A percentile compares a stretch with the other conserved stretches of the same genome.
phyloP scores from a whole-genome alignment of 2,113 vertebrate species.

The Capreolus pygargus region DNA sequence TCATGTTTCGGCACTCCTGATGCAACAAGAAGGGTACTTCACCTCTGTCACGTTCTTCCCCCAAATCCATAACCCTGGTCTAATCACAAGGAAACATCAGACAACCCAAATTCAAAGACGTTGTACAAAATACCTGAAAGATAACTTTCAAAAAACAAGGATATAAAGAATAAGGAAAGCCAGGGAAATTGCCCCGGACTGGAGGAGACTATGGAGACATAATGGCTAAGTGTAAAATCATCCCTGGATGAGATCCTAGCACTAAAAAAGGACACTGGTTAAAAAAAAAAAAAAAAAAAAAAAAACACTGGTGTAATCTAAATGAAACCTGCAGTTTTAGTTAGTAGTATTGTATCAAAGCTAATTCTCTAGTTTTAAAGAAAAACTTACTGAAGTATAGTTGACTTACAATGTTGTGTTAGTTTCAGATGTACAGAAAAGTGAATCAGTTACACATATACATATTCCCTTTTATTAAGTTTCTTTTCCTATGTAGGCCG shows the following conservation, averaged over 20 bases:
- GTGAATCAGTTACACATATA: neutral
- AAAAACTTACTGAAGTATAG: neutral
- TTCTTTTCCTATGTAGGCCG: neutral
- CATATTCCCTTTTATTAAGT: neutral
- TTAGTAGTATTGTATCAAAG: neutral
- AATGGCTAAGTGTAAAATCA: no score
- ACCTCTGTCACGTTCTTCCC: neutral
- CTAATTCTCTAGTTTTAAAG: neutral
- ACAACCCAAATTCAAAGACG: neutral
- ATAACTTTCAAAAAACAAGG: neutral
- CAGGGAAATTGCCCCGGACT: neutral
- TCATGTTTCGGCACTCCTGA: neutral
- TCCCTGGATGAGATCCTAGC: neutral
- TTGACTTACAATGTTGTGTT: neutral
- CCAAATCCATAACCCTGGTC: neutral
- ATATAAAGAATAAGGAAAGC: neutral
- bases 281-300: neutral
- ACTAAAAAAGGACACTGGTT: neutral
- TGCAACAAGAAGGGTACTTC: neutral
- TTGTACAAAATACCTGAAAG: neutral
- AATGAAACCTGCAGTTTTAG: neutral
- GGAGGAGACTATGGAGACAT: neutral
- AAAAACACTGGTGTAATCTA: neutral
- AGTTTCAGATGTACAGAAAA: neutral
- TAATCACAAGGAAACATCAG: neutral